phyloP scores from a whole-genome alignment of 2,888 invertebrate genomes.

The Trichogramma evanescens region DNA sequence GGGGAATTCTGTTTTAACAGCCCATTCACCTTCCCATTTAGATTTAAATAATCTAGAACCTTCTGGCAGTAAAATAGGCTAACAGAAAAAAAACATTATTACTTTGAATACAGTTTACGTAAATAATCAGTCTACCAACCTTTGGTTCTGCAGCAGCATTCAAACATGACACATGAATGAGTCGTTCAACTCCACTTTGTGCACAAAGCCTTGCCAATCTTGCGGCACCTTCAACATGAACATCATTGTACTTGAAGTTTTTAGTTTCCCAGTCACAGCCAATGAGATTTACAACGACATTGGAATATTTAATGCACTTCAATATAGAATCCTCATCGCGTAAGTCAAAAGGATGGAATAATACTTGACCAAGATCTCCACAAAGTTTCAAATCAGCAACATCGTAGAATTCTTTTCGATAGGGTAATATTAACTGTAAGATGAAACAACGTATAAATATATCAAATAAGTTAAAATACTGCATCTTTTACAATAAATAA shows the following conservation, averaged over 20 bases:
- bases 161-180: slow-evolving; percentile 86
- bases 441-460: slow-evolving; percentile 18
- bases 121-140: slow-evolving; percentile 28
- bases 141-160: slow-evolving; percentile 68
- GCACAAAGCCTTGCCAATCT: slow-evolving; percentile 69
- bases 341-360: slow-evolving; percentile 79
- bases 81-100: slow-evolving; percentile 5
- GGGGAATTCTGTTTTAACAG: slow-evolving; percentile 91
- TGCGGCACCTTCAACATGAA: slow-evolving; percentile 78
- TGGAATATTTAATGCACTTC: slow-evolving; percentile 85
- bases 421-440: slow-evolving; percentile 81
- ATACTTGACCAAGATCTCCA: slow-evolving; percentile 93
- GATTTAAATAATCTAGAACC: slow-evolving; percentile 72
- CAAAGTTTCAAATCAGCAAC: slow-evolving; percentile 70
- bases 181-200: slow-evolving; percentile 78
- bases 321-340: slow-evolving; percentile 79
- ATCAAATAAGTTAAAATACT: background rate
- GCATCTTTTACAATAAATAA: background rate
- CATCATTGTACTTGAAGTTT: slow-evolving; percentile 80
- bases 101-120: background rate
- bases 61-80: slow-evolving; percentile 57
- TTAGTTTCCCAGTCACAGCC: slow-evolving; percentile 89
- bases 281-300: slow-evolving; percentile 92
- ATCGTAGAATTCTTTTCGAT: slow-evolving; percentile 80
- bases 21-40: slow-evolving; percentile 80